Base-by-base conservation (phyloP, 2,113 vertebrate genomes). In the Xiphorhynchus elegans region DNA sequence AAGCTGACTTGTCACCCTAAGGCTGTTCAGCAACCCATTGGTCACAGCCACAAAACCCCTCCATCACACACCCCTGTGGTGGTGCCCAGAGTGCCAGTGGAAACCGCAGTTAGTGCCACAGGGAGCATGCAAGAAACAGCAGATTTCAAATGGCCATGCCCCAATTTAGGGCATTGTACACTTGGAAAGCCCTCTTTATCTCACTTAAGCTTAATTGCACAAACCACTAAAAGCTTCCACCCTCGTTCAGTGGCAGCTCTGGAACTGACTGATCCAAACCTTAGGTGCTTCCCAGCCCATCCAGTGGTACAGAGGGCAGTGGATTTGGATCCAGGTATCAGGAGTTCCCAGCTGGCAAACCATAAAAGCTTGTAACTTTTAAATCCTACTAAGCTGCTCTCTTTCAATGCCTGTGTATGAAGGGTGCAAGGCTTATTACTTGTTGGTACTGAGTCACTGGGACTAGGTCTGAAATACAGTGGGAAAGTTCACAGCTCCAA, bases 241-340 rank as follows among this genome's bases (percentile, higher is more conserved):
- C 5, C 6, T 74, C 1, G 1, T 21, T 58, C 47, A 55, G 31
- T 15, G 55, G 55, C 63, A 73, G 42, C 31, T 56, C 75, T 59
- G 63, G 40, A 64, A 58, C 18, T 2, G 26, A 46, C 5, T 47
- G 60, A 68, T 68, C 72, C 35, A 70, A 90, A n/a, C 3, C 15
- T n/a, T 19, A 59, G 67, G 46, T 49, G 69, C 42, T 86, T 10
- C 77, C 60, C 46, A 44, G 58, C 8, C 37, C 14, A 42, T 55
- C 13, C 50, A 59, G 56, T 0, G 0, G 20, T 5, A 35, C 1
- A n/a, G 37, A 47, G 31, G 47, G 39, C 2, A 4, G 24, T 17
- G 87, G 56, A 39, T 87, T 75, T 84, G 66, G 70, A 75, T 39
- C 40, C 42, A 24, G 16, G 23, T 42, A 35, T 49, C 0, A 2